Evolutionary conservation across 2,113 vertebrate species (phyloP), one percentile per base, ranked within the genome.

Genomic region (Pseudorhombus dupliciocellatus): DNA sequence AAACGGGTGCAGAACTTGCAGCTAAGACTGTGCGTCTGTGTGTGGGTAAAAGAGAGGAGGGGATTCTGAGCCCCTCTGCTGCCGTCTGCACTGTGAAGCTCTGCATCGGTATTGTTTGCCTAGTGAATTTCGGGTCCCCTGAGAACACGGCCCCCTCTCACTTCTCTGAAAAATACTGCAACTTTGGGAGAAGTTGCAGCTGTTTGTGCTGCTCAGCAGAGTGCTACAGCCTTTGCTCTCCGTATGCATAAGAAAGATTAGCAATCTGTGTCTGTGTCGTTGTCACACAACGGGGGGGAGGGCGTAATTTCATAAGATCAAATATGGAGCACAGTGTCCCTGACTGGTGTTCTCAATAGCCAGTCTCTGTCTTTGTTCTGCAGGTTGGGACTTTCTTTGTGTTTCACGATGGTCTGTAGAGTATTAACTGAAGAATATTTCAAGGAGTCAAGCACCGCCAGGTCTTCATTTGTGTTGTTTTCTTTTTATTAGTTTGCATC

Each of bases 61-160:
- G n/a, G 73, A 76, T 83, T 82, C 79, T 87, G 66, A 78, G 34
- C 63, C 76, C 75, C 73, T 79, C 54, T 84, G 76, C 79, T 83
- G 70, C 72, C 37, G 64, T 67, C 60, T 84, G 73, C 12, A 37
- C 75, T 70, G 46, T 64, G 70, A 80, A 84, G 77, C 75, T 80
- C 82, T 84, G 73, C 77, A 66, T 75, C 67, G 0, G 71, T 86
- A 85, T 82, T 86, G 84, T 90, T 88, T 86, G 85, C 85, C 73
- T 79, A 11, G 77, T 81, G 85, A 80, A 65, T 85, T 88, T 28
- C 58, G 53, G 65, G 42, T 88, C 87, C 79, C 85, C 37, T 46
- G 88, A 81, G 90, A 90, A 51, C 26, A 40, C 75, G 79, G 72
- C 68, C 82, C 57, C 75, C 57, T 60, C 75, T 84, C 77, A 79